Evolutionary conservation across 2,888 invertebrate species (phyloP), one percentile per base, ranked within the genome.

Genomic region (Drosophila tripunctata): DNA sequence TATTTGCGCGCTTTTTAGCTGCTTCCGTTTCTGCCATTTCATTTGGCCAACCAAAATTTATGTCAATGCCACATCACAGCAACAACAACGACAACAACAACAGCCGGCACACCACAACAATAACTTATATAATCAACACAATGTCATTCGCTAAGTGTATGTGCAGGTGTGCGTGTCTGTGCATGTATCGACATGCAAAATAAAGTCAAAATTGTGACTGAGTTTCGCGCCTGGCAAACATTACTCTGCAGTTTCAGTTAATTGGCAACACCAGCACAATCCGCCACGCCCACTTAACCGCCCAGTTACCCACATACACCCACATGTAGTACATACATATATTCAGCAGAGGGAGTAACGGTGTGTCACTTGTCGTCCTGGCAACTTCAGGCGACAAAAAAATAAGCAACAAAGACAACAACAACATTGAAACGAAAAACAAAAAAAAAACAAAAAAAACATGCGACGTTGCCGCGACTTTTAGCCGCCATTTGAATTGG

Each of bases 211-310:
- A 71, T 71, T 43, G 47, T 19, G 58, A 31, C 41, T 17, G 44
- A 48, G 60, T 56, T 74, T 71, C 48, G 71, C 62, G 62, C 50
- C 58, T 67, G 64, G 75, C 61, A 67, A 84, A 87, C 82, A 84
- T 87, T 87, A 81, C 82, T 81, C 78, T 84, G 85, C 82, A 84
- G 75, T 83, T 83, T 85, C 69, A 75, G 87, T 84, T 83, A 85
- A 81, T 87, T 87, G 87, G 87, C 79, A 78, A 67, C 65, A 60
- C 55, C 40, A 58, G 66, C 61, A 70, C 52, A 57, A 12, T 0
- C 54, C 22, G 44, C 27, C 68, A 58, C 62, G 41, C 62, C 75
- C 12, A 12, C 45, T 24, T 15, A 36, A 30, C 30, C 57, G 30
- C 24, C n/a, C 41, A 24, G 31, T 2, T 17, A 21, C 22, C 27